Evolutionary conservation across 2,888 invertebrate genomes (phyloP), one percentile per base, ranked within the genome.

Genomic region (Poecilobothrus nobilitatus): DNA sequence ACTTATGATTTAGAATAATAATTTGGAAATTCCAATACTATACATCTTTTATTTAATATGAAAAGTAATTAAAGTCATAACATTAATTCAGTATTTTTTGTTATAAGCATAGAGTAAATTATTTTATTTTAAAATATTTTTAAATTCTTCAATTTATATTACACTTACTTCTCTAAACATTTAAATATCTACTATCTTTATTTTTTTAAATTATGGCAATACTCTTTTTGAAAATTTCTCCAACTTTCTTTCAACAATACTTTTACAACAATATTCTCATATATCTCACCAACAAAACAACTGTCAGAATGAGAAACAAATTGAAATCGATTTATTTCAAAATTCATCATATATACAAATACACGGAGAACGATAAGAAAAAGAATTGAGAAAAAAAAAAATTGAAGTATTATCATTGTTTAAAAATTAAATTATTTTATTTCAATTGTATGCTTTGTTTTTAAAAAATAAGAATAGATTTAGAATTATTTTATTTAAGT

Each of bases 291-390:
- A 41, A 41, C 41, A n/a, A 18, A 18, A 53, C 18, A 53, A 53
- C 53, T 53, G 53, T 53, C 53, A 53, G 53, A 53, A 53, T 53
- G 12, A 41, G 41, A 53, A 12, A 53, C 18, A 53, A n/a, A n/a
- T 53, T 6, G 53, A 53, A 53, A 53, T 53, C 53, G 53, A 53
- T 53, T 53, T 53, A 53, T 53, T 53, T 53, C 53, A 53, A 53
- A 53, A 12, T 8, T 37, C 12, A 37, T 37, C 34, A 34, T 34
- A 34, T 7, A 5, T 7, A 5, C 6, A 44, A 44, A 15, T 15
- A 53, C 53, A 53, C 53, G 53, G 18, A 53, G 53, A 53, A 18
- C 6, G 53, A 53, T 53, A 18, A 53, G 18, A 53, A 53, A 53
- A 53, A 53, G 53, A 53, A 53, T 53, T 41, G n/a, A n/a, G n/a